Evolutionary conservation across 2,113 vertebrate genomes (phyloP).

Genomic region (Furnarius figulus): DNA sequence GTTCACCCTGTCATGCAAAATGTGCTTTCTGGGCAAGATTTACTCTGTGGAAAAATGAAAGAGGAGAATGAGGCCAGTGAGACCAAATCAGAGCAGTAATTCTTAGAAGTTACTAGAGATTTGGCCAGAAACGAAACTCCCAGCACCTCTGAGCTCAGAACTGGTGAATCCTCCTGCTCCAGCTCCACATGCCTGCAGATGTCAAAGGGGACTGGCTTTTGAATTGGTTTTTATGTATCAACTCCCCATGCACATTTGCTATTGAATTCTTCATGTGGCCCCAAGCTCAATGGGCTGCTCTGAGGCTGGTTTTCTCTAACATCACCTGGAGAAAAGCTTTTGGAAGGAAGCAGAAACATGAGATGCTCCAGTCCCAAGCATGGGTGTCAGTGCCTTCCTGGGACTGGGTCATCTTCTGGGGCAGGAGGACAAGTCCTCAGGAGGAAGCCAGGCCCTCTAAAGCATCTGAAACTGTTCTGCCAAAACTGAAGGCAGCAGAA

Average conservation of each 20-base stretch:
- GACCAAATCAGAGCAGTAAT: not conserved
- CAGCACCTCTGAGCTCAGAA: not conserved
- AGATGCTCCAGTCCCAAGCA: fast-evolving
- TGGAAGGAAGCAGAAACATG: not conserved
- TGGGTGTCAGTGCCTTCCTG: not conserved
- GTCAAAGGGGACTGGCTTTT: not conserved
- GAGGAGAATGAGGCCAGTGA: not conserved
- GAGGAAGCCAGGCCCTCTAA: not conserved
- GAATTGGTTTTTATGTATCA: not conserved
- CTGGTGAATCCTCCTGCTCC: not conserved
- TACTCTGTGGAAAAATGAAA: not conserved
- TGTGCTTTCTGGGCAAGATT: not conserved
- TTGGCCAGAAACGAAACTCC: not conserved
- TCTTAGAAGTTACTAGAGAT: not conserved
- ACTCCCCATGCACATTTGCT: fast-evolving
- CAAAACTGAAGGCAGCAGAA: not conserved
- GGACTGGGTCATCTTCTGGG: not conserved
- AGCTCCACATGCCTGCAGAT: not conserved
- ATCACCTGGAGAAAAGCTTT: not conserved
- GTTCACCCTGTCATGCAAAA: not conserved
- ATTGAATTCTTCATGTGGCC: not conserved
- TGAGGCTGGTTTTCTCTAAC: not conserved
- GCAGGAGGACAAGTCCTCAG: not conserved
- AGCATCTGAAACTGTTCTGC: not conserved
- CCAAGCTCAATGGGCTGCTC: not conserved